Conservation (phyloP, 1,140 invertebrate species). For the Physella acuta region DNA sequence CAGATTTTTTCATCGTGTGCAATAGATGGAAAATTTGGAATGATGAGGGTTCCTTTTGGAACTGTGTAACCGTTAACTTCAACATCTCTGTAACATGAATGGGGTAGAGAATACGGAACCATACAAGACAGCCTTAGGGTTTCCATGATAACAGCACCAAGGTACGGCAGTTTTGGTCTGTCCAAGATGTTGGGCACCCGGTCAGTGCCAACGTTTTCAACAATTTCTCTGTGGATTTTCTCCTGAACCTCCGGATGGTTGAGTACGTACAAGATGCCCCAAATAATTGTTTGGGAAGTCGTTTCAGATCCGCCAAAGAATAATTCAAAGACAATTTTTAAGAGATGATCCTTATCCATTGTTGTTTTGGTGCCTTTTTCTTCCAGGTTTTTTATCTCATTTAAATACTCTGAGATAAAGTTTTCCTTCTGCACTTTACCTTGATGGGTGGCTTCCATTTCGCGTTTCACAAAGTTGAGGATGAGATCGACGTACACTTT, state of each 20-base stretch:
- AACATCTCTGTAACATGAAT: conserved; percentile 25
- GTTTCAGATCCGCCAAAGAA: conserved; percentile 89
- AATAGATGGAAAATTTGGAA: not conserved
- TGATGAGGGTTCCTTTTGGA: conserved; percentile 32
- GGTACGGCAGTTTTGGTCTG: conserved; percentile 26
- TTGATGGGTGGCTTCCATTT: not conserved
- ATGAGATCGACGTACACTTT: not conserved
- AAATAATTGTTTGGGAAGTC: conserved; percentile 77
- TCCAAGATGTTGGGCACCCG: conserved; percentile 24
- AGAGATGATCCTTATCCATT: conserved; percentile 19
- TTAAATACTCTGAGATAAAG: not conserved
- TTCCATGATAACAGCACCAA: conserved; percentile 35
- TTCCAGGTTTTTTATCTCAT: not conserved
- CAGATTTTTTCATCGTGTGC: conserved; percentile 56
- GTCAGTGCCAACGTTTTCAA: conserved; percentile 12
- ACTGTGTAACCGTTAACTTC: conserved; percentile 48
- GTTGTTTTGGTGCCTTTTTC: not conserved
- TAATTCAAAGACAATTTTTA: conserved; percentile 66
- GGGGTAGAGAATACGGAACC: conserved; percentile 37
- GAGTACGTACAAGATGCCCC: conserved; percentile 84
- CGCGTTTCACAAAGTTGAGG: not conserved
- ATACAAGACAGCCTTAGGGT: conserved; percentile 23
- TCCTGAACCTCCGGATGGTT: conserved; percentile 68
- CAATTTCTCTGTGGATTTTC: conserved; percentile 62
- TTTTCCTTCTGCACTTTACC: not conserved